Evolutionary conservation across 2,888 invertebrate genomes (phyloP).

Genomic region (Heliconius erato): DNA sequence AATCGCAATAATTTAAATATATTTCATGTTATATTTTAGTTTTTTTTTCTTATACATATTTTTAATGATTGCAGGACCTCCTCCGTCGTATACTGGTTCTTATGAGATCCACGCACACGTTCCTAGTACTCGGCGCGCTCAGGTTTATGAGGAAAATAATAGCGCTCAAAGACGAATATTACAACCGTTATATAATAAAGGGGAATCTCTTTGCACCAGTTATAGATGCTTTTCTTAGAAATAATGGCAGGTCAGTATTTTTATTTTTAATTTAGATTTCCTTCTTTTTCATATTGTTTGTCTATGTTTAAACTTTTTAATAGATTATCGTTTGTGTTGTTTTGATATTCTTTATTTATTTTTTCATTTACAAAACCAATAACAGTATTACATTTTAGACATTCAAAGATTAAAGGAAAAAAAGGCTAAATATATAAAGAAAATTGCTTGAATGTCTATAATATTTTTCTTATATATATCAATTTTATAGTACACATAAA

Average conservation of each 20-base stretch:
- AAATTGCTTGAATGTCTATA: too few species aligned
- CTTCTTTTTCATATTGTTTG: background rate
- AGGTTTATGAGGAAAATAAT: slow-evolving; percentile 99
- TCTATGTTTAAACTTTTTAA: background rate
- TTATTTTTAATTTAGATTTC: background rate
- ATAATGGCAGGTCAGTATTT: slow-evolving; percentile 92
- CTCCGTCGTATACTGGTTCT: slow-evolving; percentile 97
- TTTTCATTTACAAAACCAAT: too few species aligned
- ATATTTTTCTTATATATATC: too few species aligned
- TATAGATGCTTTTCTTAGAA: slow-evolving; percentile 97
- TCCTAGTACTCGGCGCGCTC: slow-evolving; percentile 97
- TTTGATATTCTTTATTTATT: too few species aligned
- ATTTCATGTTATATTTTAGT: too few species aligned
- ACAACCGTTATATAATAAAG: slow-evolving; percentile 97
- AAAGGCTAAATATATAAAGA: too few species aligned
- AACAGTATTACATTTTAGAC: too few species aligned
- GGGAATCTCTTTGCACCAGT: slow-evolving; percentile 98
- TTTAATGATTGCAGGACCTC: slow-evolving; percentile 87
- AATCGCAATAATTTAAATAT: too few species aligned
- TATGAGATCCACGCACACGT: slow-evolving; percentile 98
- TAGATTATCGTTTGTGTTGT: too few species aligned
- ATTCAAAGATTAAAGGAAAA: too few species aligned
- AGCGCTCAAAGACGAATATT: slow-evolving; percentile 99
- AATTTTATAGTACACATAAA: too few species aligned
- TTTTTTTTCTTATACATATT: background rate